Percentiles rank a stretch among this genome's conserved stretches.
These are phyloP conservation scores for Platanista minor DNA, from an alignment of 2,113 vertebrate species.

Conservation along the genomic window DNA sequence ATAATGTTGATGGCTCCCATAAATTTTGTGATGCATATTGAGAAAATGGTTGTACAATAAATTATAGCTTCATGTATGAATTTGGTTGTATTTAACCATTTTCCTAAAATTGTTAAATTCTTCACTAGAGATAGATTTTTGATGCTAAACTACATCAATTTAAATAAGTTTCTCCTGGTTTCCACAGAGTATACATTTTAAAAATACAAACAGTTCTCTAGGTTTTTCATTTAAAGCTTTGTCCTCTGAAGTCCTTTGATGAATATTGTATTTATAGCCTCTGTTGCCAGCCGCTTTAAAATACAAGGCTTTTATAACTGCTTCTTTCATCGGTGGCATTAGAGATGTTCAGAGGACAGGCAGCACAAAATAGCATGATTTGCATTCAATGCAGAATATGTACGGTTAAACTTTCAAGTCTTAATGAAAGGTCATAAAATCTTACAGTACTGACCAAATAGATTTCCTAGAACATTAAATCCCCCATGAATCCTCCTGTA, in stretches of 20 bases:
- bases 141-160: constrained; percentile 18
- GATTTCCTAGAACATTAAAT: constrained; percentile 59
- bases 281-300: constrained; percentile 62
- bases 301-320: constrained; percentile 60
- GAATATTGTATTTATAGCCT: constrained; percentile 78
- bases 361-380: constrained; percentile 11
- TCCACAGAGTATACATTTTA: not conserved
- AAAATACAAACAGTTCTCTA: constrained; percentile 48
- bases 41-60: not conserved
- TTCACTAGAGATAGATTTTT: not conserved
- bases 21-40: not conserved
- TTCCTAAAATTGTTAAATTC: not conserved
- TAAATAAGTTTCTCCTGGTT: not conserved
- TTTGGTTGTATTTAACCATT: not conserved
- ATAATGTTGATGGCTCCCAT: not conserved
- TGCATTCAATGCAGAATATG: constrained; percentile 52
- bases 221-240: constrained; percentile 52
- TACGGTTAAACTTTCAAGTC: constrained; percentile 48
- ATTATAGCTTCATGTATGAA: not conserved
- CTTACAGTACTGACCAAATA: constrained; percentile 48
- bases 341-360: constrained; percentile 22
- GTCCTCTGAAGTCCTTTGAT: constrained; percentile 71
- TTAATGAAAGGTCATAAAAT: constrained; percentile 61
- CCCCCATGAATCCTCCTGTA: constrained; percentile 41
- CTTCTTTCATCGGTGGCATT: constrained; percentile 70